Evolutionary conservation across 2,797 vertebrate species (phyloP).

Genomic region (Etheostoma nigrum): DNA sequence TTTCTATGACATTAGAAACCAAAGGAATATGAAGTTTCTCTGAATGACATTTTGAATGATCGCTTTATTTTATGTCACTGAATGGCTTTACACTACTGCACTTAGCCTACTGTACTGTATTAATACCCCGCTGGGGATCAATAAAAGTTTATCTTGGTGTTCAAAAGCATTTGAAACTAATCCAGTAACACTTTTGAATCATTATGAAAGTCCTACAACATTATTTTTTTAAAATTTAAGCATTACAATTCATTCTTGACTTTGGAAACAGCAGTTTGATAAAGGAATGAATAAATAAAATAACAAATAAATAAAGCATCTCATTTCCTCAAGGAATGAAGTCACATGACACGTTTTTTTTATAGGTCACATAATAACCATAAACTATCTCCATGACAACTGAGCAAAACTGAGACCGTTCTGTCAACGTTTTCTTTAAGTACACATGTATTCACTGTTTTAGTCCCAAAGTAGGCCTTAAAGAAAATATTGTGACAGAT

Average conservation of each 20-base stretch:
- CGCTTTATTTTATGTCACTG: background rate
- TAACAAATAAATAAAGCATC: background rate
- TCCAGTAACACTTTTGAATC: background rate
- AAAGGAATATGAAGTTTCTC: rapidly evolving
- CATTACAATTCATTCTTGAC: background rate
- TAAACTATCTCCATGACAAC: background rate
- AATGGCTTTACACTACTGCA: background rate
- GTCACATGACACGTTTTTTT: background rate
- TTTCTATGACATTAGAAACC: background rate
- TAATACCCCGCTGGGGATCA: too few species aligned
- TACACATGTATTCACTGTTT: background rate
- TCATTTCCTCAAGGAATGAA: background rate
- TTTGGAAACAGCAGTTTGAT: background rate
- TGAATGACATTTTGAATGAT: background rate
- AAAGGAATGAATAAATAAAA: background rate
- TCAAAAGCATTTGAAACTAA: background rate
- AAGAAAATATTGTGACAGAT: background rate
- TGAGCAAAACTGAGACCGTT: background rate
- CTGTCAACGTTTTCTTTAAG: background rate
- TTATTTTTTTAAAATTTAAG: background rate
- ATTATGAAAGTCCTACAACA: background rate
- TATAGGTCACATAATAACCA: background rate
- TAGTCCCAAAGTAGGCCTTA: background rate
- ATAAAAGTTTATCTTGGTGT: too few species aligned
- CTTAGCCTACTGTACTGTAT: too few species aligned